phyloP scores from a whole-genome alignment of 1,140 invertebrate genomes.

The Wasmannia auropunctata region DNA sequence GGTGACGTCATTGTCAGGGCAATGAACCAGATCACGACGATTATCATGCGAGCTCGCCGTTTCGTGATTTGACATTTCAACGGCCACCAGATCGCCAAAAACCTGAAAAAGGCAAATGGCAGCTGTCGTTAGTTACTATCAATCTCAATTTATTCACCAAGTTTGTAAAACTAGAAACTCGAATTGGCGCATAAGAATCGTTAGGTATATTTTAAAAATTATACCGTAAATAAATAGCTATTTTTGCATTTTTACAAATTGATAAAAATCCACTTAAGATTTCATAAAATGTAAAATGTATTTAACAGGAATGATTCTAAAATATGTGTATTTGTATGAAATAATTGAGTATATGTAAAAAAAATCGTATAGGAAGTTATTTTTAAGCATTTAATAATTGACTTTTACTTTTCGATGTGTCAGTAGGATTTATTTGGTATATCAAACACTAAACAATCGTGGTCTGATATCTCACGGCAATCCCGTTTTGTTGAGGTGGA shows the following conservation, averaged over 20 bases:
- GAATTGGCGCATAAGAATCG: background rate
- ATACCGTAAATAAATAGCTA: background rate
- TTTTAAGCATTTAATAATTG: background rate
- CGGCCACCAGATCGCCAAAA: conserved; percentile 97
- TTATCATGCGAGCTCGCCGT: conserved; percentile 92
- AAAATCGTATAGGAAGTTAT: background rate
- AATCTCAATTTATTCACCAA: background rate
- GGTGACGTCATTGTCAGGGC: conserved; percentile 94
- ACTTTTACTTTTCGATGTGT: background rate
- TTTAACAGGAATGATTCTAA: background rate
- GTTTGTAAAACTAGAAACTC: background rate
- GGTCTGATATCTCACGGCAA: background rate
- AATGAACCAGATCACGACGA: conserved; percentile 96
- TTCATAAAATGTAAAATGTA: background rate
- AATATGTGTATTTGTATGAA: background rate
- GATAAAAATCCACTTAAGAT: background rate
- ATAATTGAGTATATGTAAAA: background rate
- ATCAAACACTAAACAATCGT: background rate
- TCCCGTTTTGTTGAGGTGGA: background rate
- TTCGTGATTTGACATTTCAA: conserved; percentile 96
- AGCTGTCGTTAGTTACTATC: background rate
- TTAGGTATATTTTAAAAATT: background rate
- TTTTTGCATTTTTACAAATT: background rate
- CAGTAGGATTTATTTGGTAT: background rate
- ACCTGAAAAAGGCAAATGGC: conserved; percentile 87